These are phyloP conservation scores for Bellardia bayeri DNA, from an alignment of 2,888 invertebrate genomes.

Conservation along the genomic window DNA sequence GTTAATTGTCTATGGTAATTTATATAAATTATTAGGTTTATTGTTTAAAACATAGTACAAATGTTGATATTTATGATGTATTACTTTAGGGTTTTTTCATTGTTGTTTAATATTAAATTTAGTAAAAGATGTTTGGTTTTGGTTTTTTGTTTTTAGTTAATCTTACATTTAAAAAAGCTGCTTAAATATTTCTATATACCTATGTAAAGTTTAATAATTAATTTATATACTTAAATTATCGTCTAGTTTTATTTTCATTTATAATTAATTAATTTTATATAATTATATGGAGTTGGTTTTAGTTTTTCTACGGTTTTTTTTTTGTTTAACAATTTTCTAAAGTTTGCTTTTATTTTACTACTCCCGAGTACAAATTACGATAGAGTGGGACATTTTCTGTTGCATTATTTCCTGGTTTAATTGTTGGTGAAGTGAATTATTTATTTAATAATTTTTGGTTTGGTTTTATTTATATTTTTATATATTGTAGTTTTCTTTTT, in stretches of 20 bases:
- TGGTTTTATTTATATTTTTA: conserved; percentile 55
- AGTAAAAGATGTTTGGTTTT: conserved; percentile 54
- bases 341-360: conserved; percentile 26
- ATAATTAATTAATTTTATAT: conserved; percentile 52
- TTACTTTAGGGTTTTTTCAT: conserved; percentile 22
- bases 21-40: conserved; percentile 58
- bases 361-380: conserved; percentile 57
- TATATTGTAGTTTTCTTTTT: conserved; percentile 40
- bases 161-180: conserved; percentile 73
- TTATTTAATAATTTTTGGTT: conserved; percentile 16
- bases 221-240: conserved; percentile 72
- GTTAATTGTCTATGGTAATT: conserved; percentile 73
- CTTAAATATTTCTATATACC: conserved; percentile 71
- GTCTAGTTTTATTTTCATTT: conserved; percentile 52
- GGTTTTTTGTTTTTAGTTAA: conserved; percentile 50
- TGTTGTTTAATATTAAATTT: conserved; percentile 54
- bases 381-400: conserved; percentile 52
- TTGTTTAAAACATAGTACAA: conserved; percentile 64
- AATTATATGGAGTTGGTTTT: conserved; percentile 40
- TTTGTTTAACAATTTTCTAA: conserved; percentile 56
- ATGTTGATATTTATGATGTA: conserved; percentile 62
- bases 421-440: conserved; percentile 49
- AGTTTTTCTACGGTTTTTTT: neutral
- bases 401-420: conserved; percentile 63
- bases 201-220: conserved; percentile 63